Evolutionary conservation across 2,113 vertebrate genomes (phyloP), one percentile per base, ranked within the genome.

Genomic region (Vireo altiloquus): DNA sequence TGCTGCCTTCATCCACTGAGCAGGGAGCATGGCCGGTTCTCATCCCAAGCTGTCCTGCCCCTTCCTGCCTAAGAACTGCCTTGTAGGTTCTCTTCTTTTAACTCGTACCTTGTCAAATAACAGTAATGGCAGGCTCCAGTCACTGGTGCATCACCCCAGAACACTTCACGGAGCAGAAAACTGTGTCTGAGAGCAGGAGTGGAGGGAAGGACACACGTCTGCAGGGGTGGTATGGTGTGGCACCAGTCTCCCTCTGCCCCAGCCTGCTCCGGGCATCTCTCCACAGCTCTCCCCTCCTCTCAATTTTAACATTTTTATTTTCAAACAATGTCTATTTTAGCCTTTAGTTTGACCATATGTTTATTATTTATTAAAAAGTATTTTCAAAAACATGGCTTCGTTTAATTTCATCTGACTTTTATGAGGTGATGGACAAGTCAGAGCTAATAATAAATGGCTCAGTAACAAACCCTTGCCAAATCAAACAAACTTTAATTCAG

Each of bases 401-500:
- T 88, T 70, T 87, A 33, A 77, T 78, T 92, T 92, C 15, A 40
- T 78, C 47, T 69, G 82, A 47, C 39, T 80, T 95, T 82, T 78
- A 78, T 35, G 39, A 92, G 49, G 70, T 90, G 59, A 61, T 75
- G 35, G 70, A 68, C 44, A 54, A 69, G 44, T 69, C 46, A 50
- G 53, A 90, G n/a, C 61, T 83, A 70, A 61, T 59, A 90, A 54
- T 56, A 90, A 90, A 63, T 0, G 8, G 33, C 22, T 82, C 33
- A 60, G 42, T 54, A 46, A 61, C 89, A 72, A 87, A 59, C 31
- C 28, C 68, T 46, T 89, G 53, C 70, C 50, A 74, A 72, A 71
- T 31, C 46, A 91, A 94, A 76, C 74, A 91, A 54, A 46, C 11
- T 2, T 66, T 53, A 89, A 80, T 66, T 92, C 50, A 65, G 37